Evolutionary conservation across 2,113 vertebrate genomes (phyloP).

Genomic region (Platycercus adscitus): DNA sequence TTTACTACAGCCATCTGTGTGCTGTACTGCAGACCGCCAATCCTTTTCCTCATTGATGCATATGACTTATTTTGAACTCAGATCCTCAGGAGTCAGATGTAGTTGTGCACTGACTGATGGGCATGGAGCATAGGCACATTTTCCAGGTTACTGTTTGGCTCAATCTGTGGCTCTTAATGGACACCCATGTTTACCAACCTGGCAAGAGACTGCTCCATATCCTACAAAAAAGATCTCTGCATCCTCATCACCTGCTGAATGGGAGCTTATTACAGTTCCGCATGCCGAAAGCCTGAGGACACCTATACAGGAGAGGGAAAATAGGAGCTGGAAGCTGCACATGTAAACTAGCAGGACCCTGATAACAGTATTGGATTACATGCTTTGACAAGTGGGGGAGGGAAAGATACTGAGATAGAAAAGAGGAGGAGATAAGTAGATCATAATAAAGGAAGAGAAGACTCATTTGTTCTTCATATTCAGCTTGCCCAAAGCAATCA

Average conservation of each 20-base stretch:
- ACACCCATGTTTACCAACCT: neutral
- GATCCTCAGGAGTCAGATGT: neutral
- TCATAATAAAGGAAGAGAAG: neutral
- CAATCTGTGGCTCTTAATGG: neutral
- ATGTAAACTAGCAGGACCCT: neutral
- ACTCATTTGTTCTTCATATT: neutral
- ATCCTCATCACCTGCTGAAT: neutral
- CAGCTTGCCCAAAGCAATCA: neutral
- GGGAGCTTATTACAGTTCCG: neutral
- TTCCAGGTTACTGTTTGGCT: neutral
- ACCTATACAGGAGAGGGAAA: neutral
- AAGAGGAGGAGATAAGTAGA: neutral
- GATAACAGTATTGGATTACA: neutral
- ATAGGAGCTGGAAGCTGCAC: neutral
- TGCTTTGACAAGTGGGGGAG: neutral
- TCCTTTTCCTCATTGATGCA: neutral
- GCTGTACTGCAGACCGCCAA: neutral
- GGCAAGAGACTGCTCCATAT: neutral
- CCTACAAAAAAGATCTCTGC: neutral
- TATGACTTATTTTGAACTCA: neutral
- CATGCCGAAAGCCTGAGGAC: neutral
- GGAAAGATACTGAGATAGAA: neutral
- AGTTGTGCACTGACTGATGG: neutral
- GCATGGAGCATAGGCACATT: neutral
- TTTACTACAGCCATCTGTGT: constrained; percentile 9